A percentile compares a stretch with the other conserved stretches of the same genome.
phyloP scores from a whole-genome alignment of 1,140 invertebrate genomes.

The Drosophila pseudoobscura region DNA sequence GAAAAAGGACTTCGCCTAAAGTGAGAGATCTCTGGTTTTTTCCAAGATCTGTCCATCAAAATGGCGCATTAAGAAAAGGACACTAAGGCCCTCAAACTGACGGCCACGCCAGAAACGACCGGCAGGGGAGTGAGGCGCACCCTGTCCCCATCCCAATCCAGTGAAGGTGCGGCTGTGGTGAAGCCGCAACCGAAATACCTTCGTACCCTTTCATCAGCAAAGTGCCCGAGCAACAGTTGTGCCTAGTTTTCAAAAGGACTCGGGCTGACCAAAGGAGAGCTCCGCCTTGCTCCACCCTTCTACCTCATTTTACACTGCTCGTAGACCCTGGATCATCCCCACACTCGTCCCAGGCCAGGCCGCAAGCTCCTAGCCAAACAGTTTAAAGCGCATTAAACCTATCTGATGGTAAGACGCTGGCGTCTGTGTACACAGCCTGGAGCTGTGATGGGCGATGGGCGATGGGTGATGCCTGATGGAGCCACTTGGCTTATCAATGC shows the following conservation, averaged over 20 bases:
- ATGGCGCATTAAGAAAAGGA: conserved; percentile 41
- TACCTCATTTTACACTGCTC: background rate
- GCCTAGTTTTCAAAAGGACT: conserved; percentile 66
- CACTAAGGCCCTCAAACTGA: conserved; percentile 45
- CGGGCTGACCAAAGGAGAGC: conserved; percentile 32
- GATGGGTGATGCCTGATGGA: conserved; percentile 1
- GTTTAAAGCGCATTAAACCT: conserved; percentile 80
- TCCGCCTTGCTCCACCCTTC: background rate
- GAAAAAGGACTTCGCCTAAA: conserved; percentile 23
- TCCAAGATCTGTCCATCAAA: conserved; percentile 47
- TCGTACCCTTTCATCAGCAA: conserved; percentile 63
- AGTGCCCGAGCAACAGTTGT: conserved; percentile 72
- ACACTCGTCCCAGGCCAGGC: background rate
- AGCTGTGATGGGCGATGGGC: conserved; percentile 1
- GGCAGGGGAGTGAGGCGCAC: no score
- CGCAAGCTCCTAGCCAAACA: conserved; percentile 68
- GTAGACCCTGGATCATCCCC: no score
- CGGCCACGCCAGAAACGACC: conserved; percentile 9
- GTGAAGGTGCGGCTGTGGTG: conserved; percentile 46
- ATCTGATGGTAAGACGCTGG: conserved; percentile 54
- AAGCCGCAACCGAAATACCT: conserved; percentile 52
- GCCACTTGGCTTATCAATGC: conserved; percentile 77
- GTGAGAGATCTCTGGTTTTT: conserved; percentile 21
- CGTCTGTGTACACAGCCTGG: conserved; percentile 38
- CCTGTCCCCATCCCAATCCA: background rate